Conservation (phyloP, 1,140 invertebrate genomes). For the Reticulitermes speratus region DNA sequence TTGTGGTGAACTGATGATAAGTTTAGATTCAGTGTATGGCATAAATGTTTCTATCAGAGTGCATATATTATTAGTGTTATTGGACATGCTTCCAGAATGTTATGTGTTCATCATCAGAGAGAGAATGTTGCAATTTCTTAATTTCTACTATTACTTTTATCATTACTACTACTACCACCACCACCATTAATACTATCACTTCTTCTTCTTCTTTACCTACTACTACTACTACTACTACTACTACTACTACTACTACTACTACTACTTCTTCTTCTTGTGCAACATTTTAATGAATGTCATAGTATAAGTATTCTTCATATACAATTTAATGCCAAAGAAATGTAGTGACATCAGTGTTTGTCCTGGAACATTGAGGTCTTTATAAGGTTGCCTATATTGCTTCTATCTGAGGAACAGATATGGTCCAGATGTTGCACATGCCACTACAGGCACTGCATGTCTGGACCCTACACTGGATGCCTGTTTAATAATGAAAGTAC, state of each 20-base stretch:
- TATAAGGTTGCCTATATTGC: no score
- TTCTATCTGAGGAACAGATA: no score
- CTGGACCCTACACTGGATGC: no score
- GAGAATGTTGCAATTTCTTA: background rate
- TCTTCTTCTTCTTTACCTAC: background rate
- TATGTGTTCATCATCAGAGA: background rate
- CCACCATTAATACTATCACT: background rate
- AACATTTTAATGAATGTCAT: constrained; percentile 1
- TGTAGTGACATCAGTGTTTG: constrained; percentile 8
- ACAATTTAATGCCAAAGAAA: constrained; percentile 6
- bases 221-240: background rate
- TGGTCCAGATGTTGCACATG: no score
- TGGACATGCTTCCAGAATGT: background rate
- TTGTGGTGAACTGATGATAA: background rate
- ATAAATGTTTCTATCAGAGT: background rate
- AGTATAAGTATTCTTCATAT: background rate
- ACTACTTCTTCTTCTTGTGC: background rate
- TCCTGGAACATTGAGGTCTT: background rate
- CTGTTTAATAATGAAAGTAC: no score
- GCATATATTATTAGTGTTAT: background rate
- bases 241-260: background rate
- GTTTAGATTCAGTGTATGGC: background rate
- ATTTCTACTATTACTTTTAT: background rate
- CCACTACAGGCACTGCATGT: no score
- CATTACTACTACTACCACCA: background rate